A percentile compares a stretch with the other conserved stretches of the same genome.
phyloP scores from a whole-genome alignment of 2,113 vertebrate species.

The Pungitius pungitius region DNA sequence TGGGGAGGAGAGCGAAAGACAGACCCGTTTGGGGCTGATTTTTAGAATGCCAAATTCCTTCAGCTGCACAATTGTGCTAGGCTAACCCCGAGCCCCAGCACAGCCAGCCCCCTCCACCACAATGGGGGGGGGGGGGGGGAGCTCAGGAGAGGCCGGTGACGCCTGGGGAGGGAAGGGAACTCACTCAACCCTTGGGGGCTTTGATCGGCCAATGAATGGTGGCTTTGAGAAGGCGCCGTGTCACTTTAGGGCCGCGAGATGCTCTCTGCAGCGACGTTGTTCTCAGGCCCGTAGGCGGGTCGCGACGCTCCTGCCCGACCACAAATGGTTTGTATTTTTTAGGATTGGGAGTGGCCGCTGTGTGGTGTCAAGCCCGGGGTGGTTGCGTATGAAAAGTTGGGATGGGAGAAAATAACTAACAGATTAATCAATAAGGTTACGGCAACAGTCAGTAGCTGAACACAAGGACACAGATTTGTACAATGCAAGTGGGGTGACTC shows the following conservation, averaged over 20 bases:
- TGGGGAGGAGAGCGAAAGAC: conserved; percentile 27
- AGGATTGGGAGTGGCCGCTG: neutral
- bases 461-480: neutral
- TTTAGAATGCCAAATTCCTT: conserved; percentile 79
- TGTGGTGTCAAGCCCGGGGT: neutral
- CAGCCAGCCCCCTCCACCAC: conserved; percentile 67
- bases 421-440: neutral
- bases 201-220: conserved; percentile 66
- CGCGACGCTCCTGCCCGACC: neutral
- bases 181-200: conserved; percentile 66
- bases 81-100: conserved; percentile 65
- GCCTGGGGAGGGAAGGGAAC: conserved; percentile 72
- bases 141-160: conserved; percentile 71
- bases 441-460: neutral
- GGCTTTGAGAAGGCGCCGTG: conserved; percentile 67
- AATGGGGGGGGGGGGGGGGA: conserved; percentile 71
- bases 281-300: conserved; percentile 14
- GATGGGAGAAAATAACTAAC: neutral
- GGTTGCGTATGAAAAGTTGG: neutral
- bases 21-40: conserved; percentile 57
- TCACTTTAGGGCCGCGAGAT: conserved; percentile 58
- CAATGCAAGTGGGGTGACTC: conserved; percentile 3
- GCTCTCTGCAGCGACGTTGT: conserved; percentile 42
- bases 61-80: conserved; percentile 75
- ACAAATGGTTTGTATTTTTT: neutral